A percentile compares a stretch with the other conserved stretches of the same genome.
These are phyloP conservation scores for Cerceris rybyensis DNA, from an alignment of 2,888 invertebrate species.

Conservation along the genomic window DNA sequence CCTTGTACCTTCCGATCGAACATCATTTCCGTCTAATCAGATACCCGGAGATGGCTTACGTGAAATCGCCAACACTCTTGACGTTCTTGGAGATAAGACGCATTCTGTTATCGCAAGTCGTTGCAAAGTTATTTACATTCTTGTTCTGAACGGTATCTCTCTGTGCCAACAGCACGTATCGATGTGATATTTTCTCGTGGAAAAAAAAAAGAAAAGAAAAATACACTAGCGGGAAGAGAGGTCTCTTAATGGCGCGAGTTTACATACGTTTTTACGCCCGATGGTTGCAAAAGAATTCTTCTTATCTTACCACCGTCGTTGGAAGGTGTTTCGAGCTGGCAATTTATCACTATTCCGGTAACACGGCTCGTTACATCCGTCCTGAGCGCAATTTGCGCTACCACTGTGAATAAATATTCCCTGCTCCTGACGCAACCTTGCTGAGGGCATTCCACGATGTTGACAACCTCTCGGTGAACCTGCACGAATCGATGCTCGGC, in stretches of 20 bases:
- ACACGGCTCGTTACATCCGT: conserved; percentile 20
- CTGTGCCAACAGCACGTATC: conserved; percentile 10
- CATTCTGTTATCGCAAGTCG: conserved; percentile 37
- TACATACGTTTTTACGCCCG: conserved; percentile 17
- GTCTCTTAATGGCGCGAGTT: conserved; percentile 28
- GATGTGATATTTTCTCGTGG: not conserved
- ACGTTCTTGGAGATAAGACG: conserved; percentile 34
- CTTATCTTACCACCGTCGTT: conserved; percentile 27
- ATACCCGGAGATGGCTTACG: not conserved
- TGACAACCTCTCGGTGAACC: conserved; percentile 23
- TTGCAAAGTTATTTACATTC: conserved; percentile 25
- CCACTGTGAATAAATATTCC: conserved; percentile 42
- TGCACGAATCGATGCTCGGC: conserved; percentile 39
- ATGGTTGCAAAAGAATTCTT: conserved; percentile 29
- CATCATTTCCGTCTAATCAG: conserved; percentile 17
- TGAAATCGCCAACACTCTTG: conserved; percentile 23
- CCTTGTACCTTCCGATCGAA: not conserved
- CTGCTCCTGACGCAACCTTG: conserved; percentile 1
- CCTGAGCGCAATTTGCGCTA: conserved; percentile 31
- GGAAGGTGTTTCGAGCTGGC: conserved; percentile 4
- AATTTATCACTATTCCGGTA: conserved; percentile 41
- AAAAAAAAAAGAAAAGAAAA: conserved; percentile 17
- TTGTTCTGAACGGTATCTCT: conserved; percentile 25
- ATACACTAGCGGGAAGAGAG: not conserved
- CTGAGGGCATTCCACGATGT: conserved; percentile 23